Evolutionary conservation across 2,797 vertebrate genomes (phyloP).

Genomic region (Buceros bicornis): DNA sequence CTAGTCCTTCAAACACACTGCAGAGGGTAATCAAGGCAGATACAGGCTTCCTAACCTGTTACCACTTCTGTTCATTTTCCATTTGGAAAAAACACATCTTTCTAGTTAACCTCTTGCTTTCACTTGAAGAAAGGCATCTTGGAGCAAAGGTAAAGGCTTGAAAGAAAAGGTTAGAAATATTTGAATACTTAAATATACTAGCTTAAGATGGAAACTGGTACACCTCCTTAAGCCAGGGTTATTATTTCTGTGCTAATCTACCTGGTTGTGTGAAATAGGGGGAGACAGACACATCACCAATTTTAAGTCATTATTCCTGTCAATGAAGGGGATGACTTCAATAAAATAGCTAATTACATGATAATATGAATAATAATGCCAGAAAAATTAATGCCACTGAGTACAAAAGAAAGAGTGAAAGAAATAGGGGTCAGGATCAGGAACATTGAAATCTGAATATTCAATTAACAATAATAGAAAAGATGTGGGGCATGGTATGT

Average conservation of each 20-base stretch:
- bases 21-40: neutral
- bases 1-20: neutral
- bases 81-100: neutral
- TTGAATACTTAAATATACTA: neutral
- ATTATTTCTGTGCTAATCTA: neutral
- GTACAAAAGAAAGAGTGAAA: conserved; percentile 5
- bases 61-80: neutral
- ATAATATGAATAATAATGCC: neutral
- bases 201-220: neutral
- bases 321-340: neutral
- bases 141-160: neutral
- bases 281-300: neutral
- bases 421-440: conserved; percentile 27
- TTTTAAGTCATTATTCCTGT: neutral
- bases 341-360: neutral
- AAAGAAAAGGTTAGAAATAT: neutral
- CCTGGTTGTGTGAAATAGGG: neutral
- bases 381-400: neutral
- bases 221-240: neutral
- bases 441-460: conserved; percentile 54
- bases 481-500: neutral
- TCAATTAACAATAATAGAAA: conserved; percentile 54
- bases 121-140: neutral
- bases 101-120: neutral
- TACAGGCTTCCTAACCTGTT: neutral